Base-by-base conservation (phyloP, 2,113 vertebrate species). In the Dicaeum eximium region DNA sequence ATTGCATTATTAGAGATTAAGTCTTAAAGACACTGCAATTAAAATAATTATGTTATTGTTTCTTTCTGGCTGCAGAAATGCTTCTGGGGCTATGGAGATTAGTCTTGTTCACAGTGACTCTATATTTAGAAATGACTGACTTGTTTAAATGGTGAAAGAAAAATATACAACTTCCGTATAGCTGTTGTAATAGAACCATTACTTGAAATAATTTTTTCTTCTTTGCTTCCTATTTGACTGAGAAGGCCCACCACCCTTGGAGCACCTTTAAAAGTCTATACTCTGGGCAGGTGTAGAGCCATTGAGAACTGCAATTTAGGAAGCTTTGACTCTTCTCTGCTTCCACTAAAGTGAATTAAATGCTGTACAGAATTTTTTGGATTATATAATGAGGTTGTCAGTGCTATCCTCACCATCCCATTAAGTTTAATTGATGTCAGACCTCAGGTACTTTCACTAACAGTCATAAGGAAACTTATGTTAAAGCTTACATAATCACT, bases 11-110 rank as follows among this genome's bases (percentile, higher is more conserved):
- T 96, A 96, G 88, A 90, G 88, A 96, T 96, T 93, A 95, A 83
- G 65, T 96, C 82, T 93, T 96, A 93, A 95, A 95, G 86, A 86
- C 66, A 71, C 56, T 86, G 82, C 93, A 96, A 96, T 97, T 96
- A 90, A 94, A 95, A 92, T 96, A 96, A 96, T 95, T 92, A 87
- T 45, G 50, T 83, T 90, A 56, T 42, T 92, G 44, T 61, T 74
- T 91, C 85, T 70, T 90, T 67, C 62, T 90, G 40, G 47, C 62
- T 85, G 64, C 51, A 67, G 51, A 93, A 93, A 67, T 64, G 80
- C 82, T 93, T n/a, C 82, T 84, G 65, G 37, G 60, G 23, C 25
- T 86, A 15, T 78, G 50, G 65, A 92, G 72, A 82, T 83, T 78
- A 80, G 56, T 71, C 40, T 86, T 80, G 21, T 88, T 75, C 87